These are phyloP conservation scores for Trichechus manatus DNA, from an alignment of 2,113 vertebrate species.

Conservation along the genomic window DNA sequence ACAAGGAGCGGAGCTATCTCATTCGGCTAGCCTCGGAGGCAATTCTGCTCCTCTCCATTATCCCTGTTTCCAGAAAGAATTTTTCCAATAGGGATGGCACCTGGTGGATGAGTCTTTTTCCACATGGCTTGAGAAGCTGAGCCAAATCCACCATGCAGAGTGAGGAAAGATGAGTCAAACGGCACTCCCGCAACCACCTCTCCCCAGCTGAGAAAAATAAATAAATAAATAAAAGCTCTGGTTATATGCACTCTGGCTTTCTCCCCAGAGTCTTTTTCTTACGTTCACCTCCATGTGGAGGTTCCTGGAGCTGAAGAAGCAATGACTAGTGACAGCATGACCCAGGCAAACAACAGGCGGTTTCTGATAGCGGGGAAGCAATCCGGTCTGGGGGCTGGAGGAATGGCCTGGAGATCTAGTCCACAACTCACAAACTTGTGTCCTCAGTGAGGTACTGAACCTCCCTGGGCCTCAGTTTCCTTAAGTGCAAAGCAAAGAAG, in stretches of 20 bases:
- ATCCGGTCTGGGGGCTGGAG: not conserved
- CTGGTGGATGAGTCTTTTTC: not conserved
- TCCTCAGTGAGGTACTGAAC: not conserved
- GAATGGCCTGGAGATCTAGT: not conserved
- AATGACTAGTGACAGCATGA: not conserved
- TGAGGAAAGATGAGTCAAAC: constrained; percentile 1
- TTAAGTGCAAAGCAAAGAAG: not conserved
- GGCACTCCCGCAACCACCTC: not conserved
- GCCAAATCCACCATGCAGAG: not conserved
- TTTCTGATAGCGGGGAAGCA: not conserved
- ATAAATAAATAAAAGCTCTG: not conserved
- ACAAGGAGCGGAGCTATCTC: not conserved
- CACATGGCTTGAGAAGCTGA: not conserved
- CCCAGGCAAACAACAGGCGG: fast-evolving
- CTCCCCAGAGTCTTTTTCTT: not conserved
- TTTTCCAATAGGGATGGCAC: constrained; percentile 1
- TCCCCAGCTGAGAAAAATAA: not conserved
- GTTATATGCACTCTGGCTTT: not conserved
- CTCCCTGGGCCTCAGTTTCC: not conserved
- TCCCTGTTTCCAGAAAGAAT: not conserved
- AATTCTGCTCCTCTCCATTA: not conserved
- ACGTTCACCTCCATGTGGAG: not conserved
- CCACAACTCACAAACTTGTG: not conserved
- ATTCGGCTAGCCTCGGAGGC: not conserved
- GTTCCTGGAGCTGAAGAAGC: not conserved